Evolutionary conservation across 2,888 invertebrate species (phyloP).

Genomic region (Tinea trinotella): DNA sequence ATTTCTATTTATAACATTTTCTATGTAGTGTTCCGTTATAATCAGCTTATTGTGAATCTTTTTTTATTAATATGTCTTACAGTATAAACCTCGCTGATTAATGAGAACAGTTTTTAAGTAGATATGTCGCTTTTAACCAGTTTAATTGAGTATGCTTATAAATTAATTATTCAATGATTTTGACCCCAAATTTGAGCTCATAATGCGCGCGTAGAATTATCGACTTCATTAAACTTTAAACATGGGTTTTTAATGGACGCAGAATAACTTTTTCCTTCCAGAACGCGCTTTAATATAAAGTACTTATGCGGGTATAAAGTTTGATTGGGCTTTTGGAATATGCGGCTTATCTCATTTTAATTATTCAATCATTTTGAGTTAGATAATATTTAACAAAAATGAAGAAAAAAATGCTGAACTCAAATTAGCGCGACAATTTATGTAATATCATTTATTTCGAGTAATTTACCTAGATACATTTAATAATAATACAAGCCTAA

Average conservation of each 20-base stretch:
- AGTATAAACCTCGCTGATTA: slow-evolving; percentile 5
- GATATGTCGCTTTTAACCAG: slow-evolving; percentile 16
- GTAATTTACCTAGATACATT: too few relatives aligned
- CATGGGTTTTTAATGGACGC: slow-evolving; percentile 54
- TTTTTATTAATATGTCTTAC: background rate
- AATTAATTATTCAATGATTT: slow-evolving; percentile 57
- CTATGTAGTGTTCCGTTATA: background rate
- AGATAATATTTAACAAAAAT: too few relatives aligned
- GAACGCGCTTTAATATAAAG: background rate
- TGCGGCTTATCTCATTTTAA: background rate
- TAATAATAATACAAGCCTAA: too few relatives aligned
- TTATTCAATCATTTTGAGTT: background rate
- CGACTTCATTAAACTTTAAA: slow-evolving; percentile 54
- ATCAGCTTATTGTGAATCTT: background rate
- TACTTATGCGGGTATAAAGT: background rate
- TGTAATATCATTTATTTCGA: too few relatives aligned
- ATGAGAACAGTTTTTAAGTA: slow-evolving; percentile 11
- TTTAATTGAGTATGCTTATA: slow-evolving; percentile 64
- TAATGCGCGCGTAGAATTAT: slow-evolving; percentile 52
- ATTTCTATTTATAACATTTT: background rate
- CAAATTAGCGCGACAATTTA: too few relatives aligned
- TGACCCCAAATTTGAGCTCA: slow-evolving; percentile 62
- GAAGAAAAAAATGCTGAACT: too few relatives aligned
- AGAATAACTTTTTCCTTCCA: slow-evolving; percentile 20
- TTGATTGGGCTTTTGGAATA: background rate